Conservation (phyloP, 2,113 vertebrate species). For the Symphodus melops region DNA sequence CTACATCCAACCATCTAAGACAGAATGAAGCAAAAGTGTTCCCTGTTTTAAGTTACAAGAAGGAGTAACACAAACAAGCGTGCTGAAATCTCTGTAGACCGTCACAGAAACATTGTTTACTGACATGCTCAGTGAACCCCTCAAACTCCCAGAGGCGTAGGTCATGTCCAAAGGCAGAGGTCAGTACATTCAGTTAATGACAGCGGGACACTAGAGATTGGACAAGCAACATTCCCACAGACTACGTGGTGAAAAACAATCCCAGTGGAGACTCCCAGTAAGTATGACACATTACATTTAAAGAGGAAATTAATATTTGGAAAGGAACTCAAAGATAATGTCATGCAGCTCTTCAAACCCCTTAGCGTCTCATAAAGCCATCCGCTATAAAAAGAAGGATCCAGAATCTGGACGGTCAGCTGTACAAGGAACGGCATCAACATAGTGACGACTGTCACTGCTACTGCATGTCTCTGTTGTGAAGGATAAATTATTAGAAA, state of each 20-base stretch:
- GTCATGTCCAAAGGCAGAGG: slow-evolving; percentile 14
- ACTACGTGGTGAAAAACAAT: background rate
- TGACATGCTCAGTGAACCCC: slow-evolving; percentile 23
- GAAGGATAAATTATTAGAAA: background rate
- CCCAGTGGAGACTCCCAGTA: slow-evolving; percentile 1
- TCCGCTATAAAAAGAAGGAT: background rate
- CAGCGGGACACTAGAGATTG: slow-evolving; percentile 21
- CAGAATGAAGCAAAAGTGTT: slow-evolving; percentile 3
- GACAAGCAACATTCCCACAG: slow-evolving; percentile 35
- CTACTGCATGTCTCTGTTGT: background rate
- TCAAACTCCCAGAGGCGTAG: slow-evolving; percentile 21
- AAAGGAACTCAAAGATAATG: background rate
- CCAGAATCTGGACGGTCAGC: background rate
- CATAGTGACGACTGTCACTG: background rate
- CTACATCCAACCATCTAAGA: slow-evolving; percentile 92
- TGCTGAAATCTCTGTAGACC: background rate
- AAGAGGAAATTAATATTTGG: background rate
- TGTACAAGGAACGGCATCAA: slow-evolving; percentile 1
- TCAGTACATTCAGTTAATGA: slow-evolving; percentile 29
- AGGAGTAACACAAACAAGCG: slow-evolving; percentile 7
- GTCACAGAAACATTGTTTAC: slow-evolving; percentile 15
- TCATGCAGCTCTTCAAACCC: slow-evolving; percentile 21
- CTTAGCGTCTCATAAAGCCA: slow-evolving; percentile 10
- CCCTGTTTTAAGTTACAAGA: slow-evolving; percentile 1
- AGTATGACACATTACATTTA: slow-evolving; percentile 9